Base-by-base conservation (phyloP, 2,797 vertebrate genomes). In the Lepilemur ruficaudatus region DNA sequence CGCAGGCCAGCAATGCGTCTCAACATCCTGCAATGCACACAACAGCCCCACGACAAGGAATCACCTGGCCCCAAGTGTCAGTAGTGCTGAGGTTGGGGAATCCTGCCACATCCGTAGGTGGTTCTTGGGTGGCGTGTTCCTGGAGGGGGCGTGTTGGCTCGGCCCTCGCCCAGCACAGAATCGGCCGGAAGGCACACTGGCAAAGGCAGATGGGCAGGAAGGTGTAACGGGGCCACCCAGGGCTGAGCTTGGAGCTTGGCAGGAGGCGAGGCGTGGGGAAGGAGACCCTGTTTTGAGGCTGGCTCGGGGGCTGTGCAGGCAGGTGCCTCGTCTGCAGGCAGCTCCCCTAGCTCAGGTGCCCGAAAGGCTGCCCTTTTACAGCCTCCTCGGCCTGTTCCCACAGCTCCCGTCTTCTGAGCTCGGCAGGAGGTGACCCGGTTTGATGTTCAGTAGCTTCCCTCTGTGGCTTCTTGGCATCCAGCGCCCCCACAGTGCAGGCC, bases 101-200 rank as follows among this genome's bases (percentile, higher is more conserved):
- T 14, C 4, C 38, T 7, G n/a, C 65, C 10, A 5, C 20, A 1
- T 72, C 65, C 2, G 28, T 7, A n/a, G 13, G 18, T 1, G 1
- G 15, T 20, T 65, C 28, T 30, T 7, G 52, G 52, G 50, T 7
- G n/a, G 5, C 28, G 0, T 3, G 30, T 57, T 70, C 43, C 88
- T 25, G 52, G 78, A 32, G 57, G 57, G 22, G 1, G 38, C 9
- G 0, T 23, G 41, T 28, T 41, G 67, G 41, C 72, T n/a, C 7
- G 2, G n/a, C 6, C 52, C 38, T 72, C n/a, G 30, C 3, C 63
- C 23, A 30, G 88, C 55, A 30, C 2, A 2, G 69, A 57, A n/a
- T 18, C 65, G 9, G 35, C 25, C 50, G 48, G 63, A n/a, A 70
- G 70, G 87, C 7, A 46, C 23, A 2, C 12, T 59, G 57, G 38